phyloP scores from a whole-genome alignment of 2,888 invertebrate genomes.

The Phlogophora meticulosa region DNA sequence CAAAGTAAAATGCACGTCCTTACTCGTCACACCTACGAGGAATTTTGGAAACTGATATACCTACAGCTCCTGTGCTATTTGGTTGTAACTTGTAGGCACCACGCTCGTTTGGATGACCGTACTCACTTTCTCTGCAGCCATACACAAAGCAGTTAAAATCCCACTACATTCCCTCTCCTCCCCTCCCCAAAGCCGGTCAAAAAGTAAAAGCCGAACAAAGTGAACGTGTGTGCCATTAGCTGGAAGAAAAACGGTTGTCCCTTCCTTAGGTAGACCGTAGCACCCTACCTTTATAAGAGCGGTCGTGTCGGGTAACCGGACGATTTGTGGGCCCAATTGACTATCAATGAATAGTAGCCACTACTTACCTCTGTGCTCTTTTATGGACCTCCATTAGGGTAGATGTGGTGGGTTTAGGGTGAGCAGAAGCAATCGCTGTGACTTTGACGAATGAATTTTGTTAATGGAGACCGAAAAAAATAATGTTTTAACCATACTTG shows the following conservation, averaged over 20 bases:
- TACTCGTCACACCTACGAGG: too few species aligned
- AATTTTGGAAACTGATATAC: too few species aligned
- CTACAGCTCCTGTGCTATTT: too few species aligned
- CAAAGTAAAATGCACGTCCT: too few species aligned
- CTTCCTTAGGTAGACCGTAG: slow-evolving; percentile 62
- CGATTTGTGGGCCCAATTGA: slow-evolving; percentile 87
- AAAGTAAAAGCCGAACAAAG: slow-evolving; percentile 55
- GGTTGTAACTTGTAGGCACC: background rate
- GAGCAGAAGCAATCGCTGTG: slow-evolving; percentile 3
- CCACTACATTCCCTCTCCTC: slow-evolving; percentile 26
- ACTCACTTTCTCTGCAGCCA: background rate
- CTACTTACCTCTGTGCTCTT: slow-evolving; percentile 73
- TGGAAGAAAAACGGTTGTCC: slow-evolving; percentile 72
- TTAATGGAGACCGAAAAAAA: slow-evolving; percentile 10
- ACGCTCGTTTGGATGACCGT: background rate
- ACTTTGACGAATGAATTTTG: slow-evolving; percentile 47
- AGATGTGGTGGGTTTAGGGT: slow-evolving; percentile 36
- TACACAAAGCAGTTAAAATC: slow-evolving; percentile 23
- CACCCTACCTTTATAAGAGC: slow-evolving; percentile 76
- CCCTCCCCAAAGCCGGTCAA: slow-evolving; percentile 18
- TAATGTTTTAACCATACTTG: too few species aligned
- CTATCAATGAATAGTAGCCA: slow-evolving; percentile 85
- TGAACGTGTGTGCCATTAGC: slow-evolving; percentile 65
- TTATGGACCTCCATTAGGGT: slow-evolving; percentile 61
- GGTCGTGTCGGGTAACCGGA: slow-evolving; percentile 76